These are phyloP conservation scores for Allacma fusca DNA, from an alignment of 2,888 invertebrate genomes.

Conservation along the genomic window DNA sequence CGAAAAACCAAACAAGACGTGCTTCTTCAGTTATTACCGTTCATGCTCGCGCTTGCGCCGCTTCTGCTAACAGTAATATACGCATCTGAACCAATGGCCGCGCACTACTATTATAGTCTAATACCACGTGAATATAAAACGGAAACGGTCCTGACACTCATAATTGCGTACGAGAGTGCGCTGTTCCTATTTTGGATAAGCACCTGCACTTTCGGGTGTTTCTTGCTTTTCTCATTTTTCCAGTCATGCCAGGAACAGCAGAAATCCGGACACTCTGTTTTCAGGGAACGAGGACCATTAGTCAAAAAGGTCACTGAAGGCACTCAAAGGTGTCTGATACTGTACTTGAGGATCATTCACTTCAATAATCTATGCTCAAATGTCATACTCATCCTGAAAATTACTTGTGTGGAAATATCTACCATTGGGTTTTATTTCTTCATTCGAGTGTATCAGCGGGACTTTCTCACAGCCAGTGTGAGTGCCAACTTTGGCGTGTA, in stretches of 20 bases:
- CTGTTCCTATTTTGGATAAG: slow-evolving; percentile 10
- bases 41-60: neutral
- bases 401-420: neutral
- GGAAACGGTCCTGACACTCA: too few relatives aligned
- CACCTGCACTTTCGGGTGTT: slow-evolving; percentile 7
- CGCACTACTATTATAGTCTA: neutral
- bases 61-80: neutral
- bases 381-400: neutral
- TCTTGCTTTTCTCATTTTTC: neutral
- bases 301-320: too few relatives aligned
- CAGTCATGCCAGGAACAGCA: neutral
- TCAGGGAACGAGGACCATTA: neutral
- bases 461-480: neutral
- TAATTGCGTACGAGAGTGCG: neutral
- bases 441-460: neutral
- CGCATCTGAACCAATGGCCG: neutral
- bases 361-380: neutral
- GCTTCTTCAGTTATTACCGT: neutral
- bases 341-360: neutral
- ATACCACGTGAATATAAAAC: neutral
- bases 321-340: neutral
- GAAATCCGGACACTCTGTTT: neutral
- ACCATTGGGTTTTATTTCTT: slow-evolving; percentile 4
- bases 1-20: neutral
- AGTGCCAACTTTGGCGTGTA: neutral